Evolutionary conservation across 1,140 invertebrate genomes (phyloP).

Genomic region (Asobara japonica): DNA sequence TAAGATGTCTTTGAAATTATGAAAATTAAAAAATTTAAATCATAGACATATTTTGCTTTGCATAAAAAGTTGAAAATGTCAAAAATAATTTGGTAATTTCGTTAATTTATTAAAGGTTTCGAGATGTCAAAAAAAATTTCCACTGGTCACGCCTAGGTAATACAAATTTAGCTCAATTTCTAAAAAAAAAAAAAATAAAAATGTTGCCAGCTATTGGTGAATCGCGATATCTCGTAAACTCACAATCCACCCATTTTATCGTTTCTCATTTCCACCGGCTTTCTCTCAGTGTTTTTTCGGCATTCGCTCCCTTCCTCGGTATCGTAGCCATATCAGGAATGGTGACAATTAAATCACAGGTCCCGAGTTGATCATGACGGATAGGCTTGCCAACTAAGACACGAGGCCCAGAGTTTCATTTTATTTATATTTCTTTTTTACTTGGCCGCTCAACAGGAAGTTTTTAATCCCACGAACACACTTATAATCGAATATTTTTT

Average conservation of each 20-base stretch:
- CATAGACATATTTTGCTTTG: too few species aligned
- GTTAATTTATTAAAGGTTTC: too few species aligned
- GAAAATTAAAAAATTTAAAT: too few species aligned
- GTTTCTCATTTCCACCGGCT: neutral
- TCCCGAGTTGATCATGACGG: conserved; percentile 63
- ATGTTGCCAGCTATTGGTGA: too few species aligned
- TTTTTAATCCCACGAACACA: conserved; percentile 30
- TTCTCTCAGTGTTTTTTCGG: neutral
- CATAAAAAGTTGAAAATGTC: too few species aligned
- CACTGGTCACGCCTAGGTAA: too few species aligned
- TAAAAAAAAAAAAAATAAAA: neutral
- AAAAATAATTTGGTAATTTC: too few species aligned
- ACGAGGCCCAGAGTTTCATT: conserved; percentile 13
- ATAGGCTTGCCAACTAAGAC: conserved; percentile 45
- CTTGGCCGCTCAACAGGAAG: conserved; percentile 21
- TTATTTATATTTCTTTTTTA: conserved; percentile 31
- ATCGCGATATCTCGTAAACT: neutral
- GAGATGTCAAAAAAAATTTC: too few species aligned
- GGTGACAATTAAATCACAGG: conserved; percentile 66
- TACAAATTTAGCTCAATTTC: too few species aligned
- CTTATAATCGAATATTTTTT: conserved; percentile 9
- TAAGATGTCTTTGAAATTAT: too few species aligned
- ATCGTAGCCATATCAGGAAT: conserved; percentile 35
- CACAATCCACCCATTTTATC: neutral
- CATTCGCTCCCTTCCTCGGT: conserved; percentile 19